Evolutionary conservation across 2,888 invertebrate genomes (phyloP).

Genomic region (Eristalis arbustorum): DNA sequence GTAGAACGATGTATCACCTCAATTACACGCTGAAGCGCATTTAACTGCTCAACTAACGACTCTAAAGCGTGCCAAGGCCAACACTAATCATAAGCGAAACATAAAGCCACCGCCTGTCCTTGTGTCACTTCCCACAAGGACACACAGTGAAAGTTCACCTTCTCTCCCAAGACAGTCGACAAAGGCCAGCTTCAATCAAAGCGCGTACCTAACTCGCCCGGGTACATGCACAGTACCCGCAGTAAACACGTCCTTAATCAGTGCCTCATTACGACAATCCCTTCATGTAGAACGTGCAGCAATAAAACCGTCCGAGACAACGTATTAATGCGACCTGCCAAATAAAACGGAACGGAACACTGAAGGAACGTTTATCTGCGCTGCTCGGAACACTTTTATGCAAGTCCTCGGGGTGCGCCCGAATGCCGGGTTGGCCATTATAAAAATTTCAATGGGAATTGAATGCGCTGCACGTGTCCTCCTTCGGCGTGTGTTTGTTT

Average conservation of each 20-base stretch:
- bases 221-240: not conserved
- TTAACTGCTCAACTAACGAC: no score
- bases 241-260: slow-evolving; percentile 60
- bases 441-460: slow-evolving; percentile 47
- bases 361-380: not conserved
- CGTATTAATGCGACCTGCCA: slow-evolving; percentile 31
- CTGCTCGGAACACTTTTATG: not conserved
- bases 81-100: not conserved
- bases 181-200: not conserved
- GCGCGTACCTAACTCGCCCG: not conserved
- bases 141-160: not conserved
- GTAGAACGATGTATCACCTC: no score
- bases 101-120: not conserved
- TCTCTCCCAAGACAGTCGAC: not conserved
- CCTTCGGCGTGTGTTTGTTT: slow-evolving; percentile 6
- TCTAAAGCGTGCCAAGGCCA: no score
- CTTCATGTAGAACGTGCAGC: slow-evolving; percentile 47
- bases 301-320: slow-evolving; percentile 53
- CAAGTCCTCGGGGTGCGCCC: slow-evolving; percentile 7
- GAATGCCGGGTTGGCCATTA: slow-evolving; percentile 25
- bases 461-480: slow-evolving; percentile 59
- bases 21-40: no score
- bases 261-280: slow-evolving; percentile 46
- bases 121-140: not conserved
- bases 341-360: not conserved